phyloP scores from a whole-genome alignment of 2,797 vertebrate genomes.

The Enteromius treurensis region DNA sequence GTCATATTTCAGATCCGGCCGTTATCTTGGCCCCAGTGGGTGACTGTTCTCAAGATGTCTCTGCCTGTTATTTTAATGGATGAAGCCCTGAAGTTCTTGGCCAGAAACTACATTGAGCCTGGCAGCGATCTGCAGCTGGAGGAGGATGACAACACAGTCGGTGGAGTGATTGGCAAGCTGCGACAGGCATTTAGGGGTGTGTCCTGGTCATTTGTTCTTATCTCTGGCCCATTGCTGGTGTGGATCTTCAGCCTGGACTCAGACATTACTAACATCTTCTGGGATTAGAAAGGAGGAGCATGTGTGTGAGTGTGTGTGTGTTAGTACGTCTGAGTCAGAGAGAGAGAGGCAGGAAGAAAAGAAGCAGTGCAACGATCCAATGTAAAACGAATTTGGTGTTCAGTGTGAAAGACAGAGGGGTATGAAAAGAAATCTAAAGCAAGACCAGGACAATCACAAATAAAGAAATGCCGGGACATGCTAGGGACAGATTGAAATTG shows the following conservation, averaged over 20 bases:
- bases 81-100: constrained; percentile 80
- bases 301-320: not conserved
- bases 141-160: constrained; percentile 64
- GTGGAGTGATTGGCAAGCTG: constrained; percentile 47
- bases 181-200: constrained; percentile 68
- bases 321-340: not conserved
- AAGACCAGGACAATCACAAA: constrained; percentile 64
- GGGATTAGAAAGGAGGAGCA: constrained; percentile 60
- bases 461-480: constrained; percentile 7
- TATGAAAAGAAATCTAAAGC: constrained; percentile 7
- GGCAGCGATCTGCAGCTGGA: constrained; percentile 63
- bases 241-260: constrained; percentile 86
- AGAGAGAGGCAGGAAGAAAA: not conserved
- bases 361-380: not conserved
- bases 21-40: constrained; percentile 81
- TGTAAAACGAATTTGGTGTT: not conserved
- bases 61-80: constrained; percentile 83
- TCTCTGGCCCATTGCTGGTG: constrained; percentile 73
- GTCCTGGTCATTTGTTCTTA: constrained; percentile 79
- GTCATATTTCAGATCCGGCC: constrained; percentile 82
- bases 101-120: constrained; percentile 80
- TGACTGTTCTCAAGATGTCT: constrained; percentile 82
- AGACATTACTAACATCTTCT: constrained; percentile 84
- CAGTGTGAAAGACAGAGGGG: not conserved
- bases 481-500: not conserved